A percentile compares a stretch with the other conserved stretches of the same genome.
These are phyloP conservation scores for Antitype chi DNA, from an alignment of 2,888 invertebrate species.

Conservation along the genomic window DNA sequence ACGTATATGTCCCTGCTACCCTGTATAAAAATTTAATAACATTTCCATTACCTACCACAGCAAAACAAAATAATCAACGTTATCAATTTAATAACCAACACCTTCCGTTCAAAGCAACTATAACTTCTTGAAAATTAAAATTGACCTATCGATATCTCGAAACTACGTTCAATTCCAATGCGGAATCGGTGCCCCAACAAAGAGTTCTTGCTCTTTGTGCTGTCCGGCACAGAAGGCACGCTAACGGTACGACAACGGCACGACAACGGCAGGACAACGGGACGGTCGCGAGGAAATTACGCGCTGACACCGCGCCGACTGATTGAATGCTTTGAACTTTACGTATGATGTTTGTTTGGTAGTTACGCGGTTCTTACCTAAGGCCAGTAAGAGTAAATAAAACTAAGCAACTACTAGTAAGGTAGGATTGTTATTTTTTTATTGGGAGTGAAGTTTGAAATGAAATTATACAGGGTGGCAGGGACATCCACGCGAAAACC, in stretches of 20 bases:
- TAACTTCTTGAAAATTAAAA: slow-evolving; percentile 60
- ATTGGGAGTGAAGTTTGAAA: too few species aligned
- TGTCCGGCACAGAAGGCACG: slow-evolving; percentile 61
- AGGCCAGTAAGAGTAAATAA: background rate
- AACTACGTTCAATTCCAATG: slow-evolving; percentile 61
- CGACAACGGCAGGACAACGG: slow-evolving; percentile 58
- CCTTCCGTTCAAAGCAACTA: slow-evolving; percentile 26
- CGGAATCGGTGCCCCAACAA: slow-evolving; percentile 64
- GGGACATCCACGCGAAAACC: too few species aligned
- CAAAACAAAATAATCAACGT: background rate
- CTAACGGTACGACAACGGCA: slow-evolving; percentile 59
- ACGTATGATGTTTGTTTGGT: slow-evolving; percentile 6
- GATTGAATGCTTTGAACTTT: slow-evolving; percentile 62
- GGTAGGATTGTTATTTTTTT: too few species aligned
- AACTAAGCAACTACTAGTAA: too few species aligned
- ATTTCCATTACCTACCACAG: background rate
- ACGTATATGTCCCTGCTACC: too few species aligned
- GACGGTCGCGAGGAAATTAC: slow-evolving; percentile 66
- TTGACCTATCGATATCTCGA: slow-evolving; percentile 63
- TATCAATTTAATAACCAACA: background rate
- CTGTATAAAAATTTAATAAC: background rate
- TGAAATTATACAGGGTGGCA: too few species aligned
- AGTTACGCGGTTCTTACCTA: slow-evolving; percentile 7
- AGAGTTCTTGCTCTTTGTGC: slow-evolving; percentile 64
- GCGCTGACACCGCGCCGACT: slow-evolving; percentile 54